Conservation (phyloP, 2,797 vertebrate species). For the Lepidocolaptes lacrymiger region DNA sequence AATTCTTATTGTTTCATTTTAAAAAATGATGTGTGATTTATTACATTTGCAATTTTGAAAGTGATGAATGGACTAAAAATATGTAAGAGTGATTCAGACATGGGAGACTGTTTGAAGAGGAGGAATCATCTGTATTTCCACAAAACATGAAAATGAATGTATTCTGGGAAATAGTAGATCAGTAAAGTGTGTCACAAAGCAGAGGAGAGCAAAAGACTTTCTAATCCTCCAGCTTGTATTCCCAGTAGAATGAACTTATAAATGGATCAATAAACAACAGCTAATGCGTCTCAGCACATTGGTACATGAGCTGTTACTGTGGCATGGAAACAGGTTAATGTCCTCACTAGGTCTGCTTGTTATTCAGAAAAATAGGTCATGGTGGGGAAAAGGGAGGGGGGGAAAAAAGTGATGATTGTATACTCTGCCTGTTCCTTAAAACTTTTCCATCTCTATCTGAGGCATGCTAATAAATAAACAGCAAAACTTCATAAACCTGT, state of each 20-base stretch:
- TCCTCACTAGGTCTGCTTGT: background rate
- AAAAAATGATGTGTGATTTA: background rate
- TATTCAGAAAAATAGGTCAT: constrained; percentile 24
- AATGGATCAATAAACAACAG: constrained; percentile 45
- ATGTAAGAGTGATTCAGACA: constrained; percentile 15
- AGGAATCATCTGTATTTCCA: constrained; percentile 23
- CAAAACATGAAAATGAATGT: constrained; percentile 27
- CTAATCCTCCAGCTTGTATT: background rate
- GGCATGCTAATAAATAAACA: background rate
- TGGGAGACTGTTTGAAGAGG: constrained; percentile 51
- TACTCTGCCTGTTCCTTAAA: background rate
- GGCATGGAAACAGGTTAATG: constrained; percentile 30
- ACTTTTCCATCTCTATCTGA: background rate
- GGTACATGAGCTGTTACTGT: background rate
- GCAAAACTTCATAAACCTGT: background rate
- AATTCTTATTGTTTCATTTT: background rate
- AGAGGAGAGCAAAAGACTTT: background rate
- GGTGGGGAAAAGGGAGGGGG: background rate
- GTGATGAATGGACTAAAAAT: constrained; percentile 61
- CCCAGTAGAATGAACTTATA: background rate
- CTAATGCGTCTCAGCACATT: constrained; percentile 19
- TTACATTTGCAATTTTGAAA: background rate
- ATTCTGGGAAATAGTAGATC: background rate
- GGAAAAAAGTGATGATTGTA: background rate
- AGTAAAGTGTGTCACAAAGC: constrained; percentile 8